phyloP scores from a whole-genome alignment of 1,140 invertebrate species.

The Heliothis virescens region DNA sequence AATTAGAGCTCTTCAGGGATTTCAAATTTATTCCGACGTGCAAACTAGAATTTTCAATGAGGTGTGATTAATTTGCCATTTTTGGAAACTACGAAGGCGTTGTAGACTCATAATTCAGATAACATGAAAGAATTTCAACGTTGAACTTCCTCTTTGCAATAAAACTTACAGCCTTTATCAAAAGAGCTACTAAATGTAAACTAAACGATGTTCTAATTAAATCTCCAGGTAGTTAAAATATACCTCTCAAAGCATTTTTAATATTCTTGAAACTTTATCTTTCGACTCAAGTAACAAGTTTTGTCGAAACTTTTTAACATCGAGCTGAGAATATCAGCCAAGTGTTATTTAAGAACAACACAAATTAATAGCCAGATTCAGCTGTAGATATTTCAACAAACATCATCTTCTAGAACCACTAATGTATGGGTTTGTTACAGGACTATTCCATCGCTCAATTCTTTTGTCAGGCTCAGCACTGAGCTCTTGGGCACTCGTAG shows the following conservation, averaged over 20 bases:
- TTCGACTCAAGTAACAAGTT: not conserved
- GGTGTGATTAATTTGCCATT: not conserved
- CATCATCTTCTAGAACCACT: not conserved
- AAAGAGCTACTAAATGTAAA: conserved; percentile 28
- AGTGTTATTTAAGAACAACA: not conserved
- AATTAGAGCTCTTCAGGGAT: conserved; percentile 29
- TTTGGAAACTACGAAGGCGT: not conserved
- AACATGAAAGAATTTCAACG: not conserved
- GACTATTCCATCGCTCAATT: conserved; percentile 95
- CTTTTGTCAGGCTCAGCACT: conserved; percentile 97
- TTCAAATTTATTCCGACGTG: conserved; percentile 29
- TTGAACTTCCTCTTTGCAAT: conserved; percentile 1
- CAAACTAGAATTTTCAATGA: conserved; percentile 37
- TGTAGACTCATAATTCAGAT: too few species aligned
- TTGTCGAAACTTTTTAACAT: conserved; percentile 4
- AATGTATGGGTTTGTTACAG: conserved; percentile 77
- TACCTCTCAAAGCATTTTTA: conserved; percentile 16
- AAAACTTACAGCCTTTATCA: not conserved
- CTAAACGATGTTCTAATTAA: conserved; percentile 37
- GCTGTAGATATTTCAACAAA: not conserved
- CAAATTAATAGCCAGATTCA: not conserved
- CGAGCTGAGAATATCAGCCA: not conserved
- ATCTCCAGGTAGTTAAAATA: conserved; percentile 26
- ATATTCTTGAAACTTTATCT: conserved; percentile 24
- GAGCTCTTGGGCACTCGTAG: conserved; percentile 96